A percentile compares a stretch with the other conserved stretches of the same genome.
phyloP scores from a whole-genome alignment of 2,797 vertebrate genomes.

The Petrocephalus schoutedeni region DNA sequence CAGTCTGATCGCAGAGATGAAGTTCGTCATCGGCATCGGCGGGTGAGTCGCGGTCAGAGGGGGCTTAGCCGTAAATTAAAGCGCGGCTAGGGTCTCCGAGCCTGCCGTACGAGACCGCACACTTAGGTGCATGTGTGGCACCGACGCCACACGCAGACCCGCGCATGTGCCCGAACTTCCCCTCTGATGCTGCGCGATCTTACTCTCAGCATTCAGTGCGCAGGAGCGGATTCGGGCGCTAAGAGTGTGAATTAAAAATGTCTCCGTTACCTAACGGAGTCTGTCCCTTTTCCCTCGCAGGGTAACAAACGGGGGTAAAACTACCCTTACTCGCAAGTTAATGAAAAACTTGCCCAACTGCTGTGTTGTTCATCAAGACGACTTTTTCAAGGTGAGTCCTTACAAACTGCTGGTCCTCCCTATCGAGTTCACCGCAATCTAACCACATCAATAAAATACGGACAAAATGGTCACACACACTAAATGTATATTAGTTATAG shows the following conservation, averaged over 20 bases:
- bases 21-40: conserved; percentile 80
- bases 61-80: background rate
- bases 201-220: background rate
- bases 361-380: conserved; percentile 85
- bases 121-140: background rate
- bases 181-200: background rate
- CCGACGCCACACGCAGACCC: background rate
- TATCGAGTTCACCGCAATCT: background rate
- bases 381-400: conserved; percentile 84
- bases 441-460: background rate
- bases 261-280: background rate
- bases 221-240: background rate
- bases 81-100: background rate
- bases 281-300: conserved; percentile 44
- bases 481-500: background rate
- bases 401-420: background rate
- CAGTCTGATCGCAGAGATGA: conserved; percentile 57
- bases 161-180: background rate
- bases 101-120: background rate
- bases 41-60: conserved; percentile 61
- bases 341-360: conserved; percentile 76
- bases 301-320: conserved; percentile 85
- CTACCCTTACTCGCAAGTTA: conserved; percentile 75
- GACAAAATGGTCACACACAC: background rate
- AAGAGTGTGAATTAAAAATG: background rate